phyloP scores from a whole-genome alignment of 2,888 invertebrate genomes.

The Ischnura elegans region DNA sequence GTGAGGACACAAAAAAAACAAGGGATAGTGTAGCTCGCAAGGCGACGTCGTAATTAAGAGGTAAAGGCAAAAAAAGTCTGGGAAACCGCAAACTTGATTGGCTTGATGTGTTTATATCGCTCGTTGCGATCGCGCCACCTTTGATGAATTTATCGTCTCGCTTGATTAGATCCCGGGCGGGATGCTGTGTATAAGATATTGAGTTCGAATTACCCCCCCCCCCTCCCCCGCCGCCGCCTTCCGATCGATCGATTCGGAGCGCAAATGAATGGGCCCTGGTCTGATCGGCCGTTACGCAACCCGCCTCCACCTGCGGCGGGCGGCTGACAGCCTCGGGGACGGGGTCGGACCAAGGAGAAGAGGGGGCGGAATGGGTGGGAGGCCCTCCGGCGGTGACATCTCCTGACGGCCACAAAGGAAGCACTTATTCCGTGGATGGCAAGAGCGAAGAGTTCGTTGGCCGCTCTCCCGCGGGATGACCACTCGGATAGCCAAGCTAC shows the following conservation, averaged over 20 bases:
- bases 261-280: slow-evolving; percentile 21
- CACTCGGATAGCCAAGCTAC: not conserved
- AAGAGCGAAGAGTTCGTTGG: slow-evolving; percentile 2
- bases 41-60: slow-evolving; percentile 19
- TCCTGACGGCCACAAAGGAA: not conserved
- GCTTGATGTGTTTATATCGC: slow-evolving; percentile 31
- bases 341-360: not conserved
- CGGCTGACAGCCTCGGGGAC: too few relatives aligned
- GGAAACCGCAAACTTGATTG: slow-evolving; percentile 23
- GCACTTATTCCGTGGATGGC: slow-evolving; percentile 5
- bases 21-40: not conserved
- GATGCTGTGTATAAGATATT: slow-evolving; percentile 7
- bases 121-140: not conserved
- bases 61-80: not conserved
- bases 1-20: not conserved
- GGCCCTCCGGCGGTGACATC: not conserved
- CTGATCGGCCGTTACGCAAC: not conserved
- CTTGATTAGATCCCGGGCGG: not conserved
- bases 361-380: not conserved
- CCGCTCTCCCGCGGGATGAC: not conserved
- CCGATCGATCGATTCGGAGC: not conserved
- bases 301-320: slow-evolving; percentile 16
- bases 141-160: slow-evolving; percentile 36
- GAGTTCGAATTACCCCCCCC: not conserved
- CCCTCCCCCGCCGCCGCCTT: too few relatives aligned